phyloP scores from a whole-genome alignment of 2,113 vertebrate genomes.

The human (Homo sapiens) region GRCh38 chr2:111573001-111573500 shows the following conservation, averaged over 20 bases:
- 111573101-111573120: not conserved
- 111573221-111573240: not conserved
- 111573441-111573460: not conserved
- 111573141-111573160: not conserved
- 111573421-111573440: not conserved
- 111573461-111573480: not conserved
- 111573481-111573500: not conserved
- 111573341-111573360: not conserved
- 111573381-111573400: not conserved
- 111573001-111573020: too few relatives aligned
- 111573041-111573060: too few relatives aligned
- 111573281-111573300: not conserved
- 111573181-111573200: not conserved
- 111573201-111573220: not conserved
- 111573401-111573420: not conserved
- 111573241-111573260: not conserved
- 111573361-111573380: not conserved
- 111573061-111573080: fast-evolving
- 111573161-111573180: not conserved
- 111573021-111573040: not conserved
- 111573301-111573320: not conserved
- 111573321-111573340: not conserved
- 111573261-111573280: not conserved
- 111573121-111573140: not conserved
- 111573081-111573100: fast-evolving